Base-by-base conservation (phyloP, 1,140 invertebrate species). In the Cydia splendana region DNA sequence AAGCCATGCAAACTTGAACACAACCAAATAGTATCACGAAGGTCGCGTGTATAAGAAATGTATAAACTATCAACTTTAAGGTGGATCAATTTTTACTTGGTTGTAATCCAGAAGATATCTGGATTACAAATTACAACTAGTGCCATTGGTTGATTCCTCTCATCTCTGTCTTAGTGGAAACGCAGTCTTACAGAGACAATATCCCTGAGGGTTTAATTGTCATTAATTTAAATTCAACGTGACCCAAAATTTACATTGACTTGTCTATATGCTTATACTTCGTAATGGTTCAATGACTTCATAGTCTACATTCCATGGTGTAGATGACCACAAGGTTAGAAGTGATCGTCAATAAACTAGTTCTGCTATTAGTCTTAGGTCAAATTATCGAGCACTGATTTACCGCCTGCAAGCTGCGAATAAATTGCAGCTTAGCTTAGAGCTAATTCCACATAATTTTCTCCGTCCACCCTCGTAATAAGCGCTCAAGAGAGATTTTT, bases 321-420 rank as follows among this genome's bases (percentile, higher is more conserved):
- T 62, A 62, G n/a, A 18, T 18, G 53, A 57, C 4, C 48, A 51
- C 53, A 57, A 57, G 53, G 53, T 15, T 57, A 57, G 53, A 62
- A 24, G 57, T 62, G 57, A 62, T 62, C 57, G 53, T 18, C 53
- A 20, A 53, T 53, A 53, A 53, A 62, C 57, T 62, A 12, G 57
- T 20, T 62, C 18, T 24, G 7, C 20, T 20, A 62, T 62, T 62
- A 62, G 57, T 18, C 57, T 18, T 57, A 24, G 57, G 18, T 62
- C 57, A 62, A 62, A 62, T 24, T 62, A 62, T 24, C 57, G 57
- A 24, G 9, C 57, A 62, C 57, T 62, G 18, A 62, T 62, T 62
- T 62, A 12, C 18, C 9, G 20, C 12, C 57, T 53, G 51, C 51
- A 20, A 24, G 57, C n/a, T 57, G 57, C 57, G 57, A 62, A 62